phyloP scores from a whole-genome alignment of 2,888 invertebrate species.

The Eubasilissa splendida region DNA sequence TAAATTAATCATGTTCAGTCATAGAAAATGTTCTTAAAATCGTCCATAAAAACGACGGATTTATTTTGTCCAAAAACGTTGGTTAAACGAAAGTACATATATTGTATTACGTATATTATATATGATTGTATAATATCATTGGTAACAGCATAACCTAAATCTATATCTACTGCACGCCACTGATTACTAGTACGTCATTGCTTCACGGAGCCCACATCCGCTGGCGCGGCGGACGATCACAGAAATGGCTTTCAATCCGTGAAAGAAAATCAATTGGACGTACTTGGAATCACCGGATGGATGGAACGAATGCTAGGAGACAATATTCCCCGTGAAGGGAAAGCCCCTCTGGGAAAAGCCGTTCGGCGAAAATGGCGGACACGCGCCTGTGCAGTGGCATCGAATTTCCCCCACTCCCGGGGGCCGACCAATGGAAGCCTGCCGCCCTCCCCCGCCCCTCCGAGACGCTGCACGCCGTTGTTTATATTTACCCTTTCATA shows the following conservation, averaged over 20 bases:
- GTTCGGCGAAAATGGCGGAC: conserved; percentile 29
- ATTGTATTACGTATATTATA: no score
- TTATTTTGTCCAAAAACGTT: no score
- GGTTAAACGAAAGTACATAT: no score
- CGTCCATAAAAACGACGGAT: no score
- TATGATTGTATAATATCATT: no score
- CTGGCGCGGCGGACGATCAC: no score
- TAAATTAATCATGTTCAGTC: no score
- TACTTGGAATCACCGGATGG: neutral
- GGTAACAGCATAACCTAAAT: no score
- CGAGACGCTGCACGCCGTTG: conserved; percentile 28
- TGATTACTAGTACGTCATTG: no score
- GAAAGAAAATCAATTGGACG: neutral
- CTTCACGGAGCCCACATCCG: no score
- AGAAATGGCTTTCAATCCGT: neutral
- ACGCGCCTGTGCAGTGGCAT: conserved; percentile 54
- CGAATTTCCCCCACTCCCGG: conserved; percentile 44
- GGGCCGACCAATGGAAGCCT: conserved; percentile 40
- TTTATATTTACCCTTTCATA: conserved; percentile 48
- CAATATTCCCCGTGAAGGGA: conserved; percentile 22
- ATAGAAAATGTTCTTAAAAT: no score
- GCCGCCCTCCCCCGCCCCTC: neutral
- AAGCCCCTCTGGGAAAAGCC: conserved; percentile 26
- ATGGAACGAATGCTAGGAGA: neutral
- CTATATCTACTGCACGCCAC: no score